Base-by-base conservation (phyloP, 2,888 invertebrate species). In the Caenorhabditis auriculariae region DNA sequence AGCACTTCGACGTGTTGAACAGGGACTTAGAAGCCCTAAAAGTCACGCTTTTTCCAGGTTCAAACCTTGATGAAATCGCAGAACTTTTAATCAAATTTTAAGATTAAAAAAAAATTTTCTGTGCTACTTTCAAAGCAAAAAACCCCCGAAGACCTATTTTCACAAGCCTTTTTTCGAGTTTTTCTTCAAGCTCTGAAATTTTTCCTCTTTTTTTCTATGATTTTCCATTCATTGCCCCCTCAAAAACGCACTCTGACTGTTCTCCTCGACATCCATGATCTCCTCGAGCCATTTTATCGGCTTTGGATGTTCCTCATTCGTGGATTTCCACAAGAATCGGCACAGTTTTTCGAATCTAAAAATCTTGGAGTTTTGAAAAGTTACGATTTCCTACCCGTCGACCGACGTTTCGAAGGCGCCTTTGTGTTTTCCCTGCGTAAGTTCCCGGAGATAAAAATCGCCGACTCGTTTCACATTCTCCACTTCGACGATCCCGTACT, bases 371-470 rank as follows among this genome's bases (percentile, higher is more conserved):
- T 27, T 17, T 4, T 4, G 19, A 29, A 9, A 45, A 41, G 4
- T 23, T 24, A 24, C 12, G 5, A 5, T 2, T 27, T 4, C 54
- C 15, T 38, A 58, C 61, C 92, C 94, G 12, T 91, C 88, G 80
- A 91, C 91, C 0, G 91, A 92, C 83, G 93, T 91, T 81, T 96
- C 95, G 83, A 95, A 94, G n/a, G 95, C 95, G 1, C 96, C 96
- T 59, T 93, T 86, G 83, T 96, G 96, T 82, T 91, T 91, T 0
- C 91, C 90, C 58, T 85, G 84, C 39, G 85, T 81, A 59, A 87
- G 67, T 47, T 82, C 81, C 9, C 69, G 66, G 64, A 81, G 78
- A 47, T 83, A 82, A 69, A 81, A 83, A 3, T 78, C 65, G 2
- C 82, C 82, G 38, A 83, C 81, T 29, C 58, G 49, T 9, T 56